Evolutionary conservation across 1,140 invertebrate species (phyloP).

Genomic region (Chironomus tepperi): DNA sequence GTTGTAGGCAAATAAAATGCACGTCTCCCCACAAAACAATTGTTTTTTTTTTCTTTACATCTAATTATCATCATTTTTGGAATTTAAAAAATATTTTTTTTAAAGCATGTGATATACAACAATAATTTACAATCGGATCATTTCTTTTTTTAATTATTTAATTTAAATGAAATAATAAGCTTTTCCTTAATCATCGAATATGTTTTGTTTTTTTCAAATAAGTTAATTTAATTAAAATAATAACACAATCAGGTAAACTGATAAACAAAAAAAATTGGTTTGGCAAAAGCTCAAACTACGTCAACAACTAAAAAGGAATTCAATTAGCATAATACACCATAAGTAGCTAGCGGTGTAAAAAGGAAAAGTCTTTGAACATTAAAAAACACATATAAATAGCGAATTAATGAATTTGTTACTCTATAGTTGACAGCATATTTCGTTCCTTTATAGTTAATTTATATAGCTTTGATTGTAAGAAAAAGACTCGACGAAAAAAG

Average conservation of each 20-base stretch:
- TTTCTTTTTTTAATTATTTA: background rate
- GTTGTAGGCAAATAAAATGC: no score
- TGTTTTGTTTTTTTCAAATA: no score
- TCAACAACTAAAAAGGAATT: no score
- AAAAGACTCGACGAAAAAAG: background rate
- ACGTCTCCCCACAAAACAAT: no score
- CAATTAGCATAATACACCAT: background rate
- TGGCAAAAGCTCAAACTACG: background rate
- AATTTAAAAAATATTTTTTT: no score
- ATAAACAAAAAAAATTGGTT: background rate
- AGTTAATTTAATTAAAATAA: background rate
- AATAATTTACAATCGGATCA: no score
- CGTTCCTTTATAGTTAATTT: background rate
- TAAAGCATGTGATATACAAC: no score
- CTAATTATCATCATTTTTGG: no score
- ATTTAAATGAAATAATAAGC: background rate
- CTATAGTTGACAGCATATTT: background rate
- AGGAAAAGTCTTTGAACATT: background rate
- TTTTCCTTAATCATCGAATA: no score
- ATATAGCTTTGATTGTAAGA: background rate
- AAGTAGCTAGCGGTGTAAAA: background rate
- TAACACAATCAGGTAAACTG: background rate
- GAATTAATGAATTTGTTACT: background rate
- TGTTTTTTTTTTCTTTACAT: no score
- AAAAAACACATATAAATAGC: slow-evolving; percentile 1